Percentiles rank a stretch among this genome's conserved stretches.
phyloP scores from a whole-genome alignment of 2,113 vertebrate genomes.

The Hipposideros armiger region DNA sequence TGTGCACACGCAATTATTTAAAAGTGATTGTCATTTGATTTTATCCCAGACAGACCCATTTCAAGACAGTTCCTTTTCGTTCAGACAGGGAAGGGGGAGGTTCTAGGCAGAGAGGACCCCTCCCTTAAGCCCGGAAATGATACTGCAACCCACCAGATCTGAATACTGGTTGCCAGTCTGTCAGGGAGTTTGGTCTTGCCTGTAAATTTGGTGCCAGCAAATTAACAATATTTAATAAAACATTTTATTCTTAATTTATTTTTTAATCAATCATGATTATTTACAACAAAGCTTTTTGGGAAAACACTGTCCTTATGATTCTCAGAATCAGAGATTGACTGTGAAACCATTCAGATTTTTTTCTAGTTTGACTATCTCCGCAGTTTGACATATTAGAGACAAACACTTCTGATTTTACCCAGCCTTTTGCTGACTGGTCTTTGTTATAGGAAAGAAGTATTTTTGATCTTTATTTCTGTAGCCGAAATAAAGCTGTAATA shows the following conservation, averaged over 20 bases:
- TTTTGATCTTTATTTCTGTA: slow-evolving; percentile 66
- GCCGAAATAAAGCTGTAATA: slow-evolving; percentile 30
- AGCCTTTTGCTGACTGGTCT: neutral
- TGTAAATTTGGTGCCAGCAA: neutral
- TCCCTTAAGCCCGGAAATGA: neutral
- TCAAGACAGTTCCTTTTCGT: neutral
- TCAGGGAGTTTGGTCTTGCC: neutral
- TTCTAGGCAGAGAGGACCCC: neutral
- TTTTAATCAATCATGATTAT: neutral
- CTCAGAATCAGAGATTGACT: slow-evolving; percentile 5
- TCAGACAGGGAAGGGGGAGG: neutral
- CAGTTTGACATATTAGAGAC: neutral
- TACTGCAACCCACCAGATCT: neutral
- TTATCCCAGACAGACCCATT: neutral
- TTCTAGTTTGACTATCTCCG: neutral
- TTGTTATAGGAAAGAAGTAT: neutral
- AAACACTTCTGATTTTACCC: slow-evolving; percentile 49
- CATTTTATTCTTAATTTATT: neutral
- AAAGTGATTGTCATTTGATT: slow-evolving; percentile 41
- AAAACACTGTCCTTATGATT: neutral
- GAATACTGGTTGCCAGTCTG: neutral
- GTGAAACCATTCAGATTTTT: slow-evolving; percentile 11
- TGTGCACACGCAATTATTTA: neutral
- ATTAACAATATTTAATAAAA: neutral
- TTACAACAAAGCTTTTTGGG: neutral